Conservation (phyloP, 2,888 invertebrate species). For the Ornithoptera priamus region DNA sequence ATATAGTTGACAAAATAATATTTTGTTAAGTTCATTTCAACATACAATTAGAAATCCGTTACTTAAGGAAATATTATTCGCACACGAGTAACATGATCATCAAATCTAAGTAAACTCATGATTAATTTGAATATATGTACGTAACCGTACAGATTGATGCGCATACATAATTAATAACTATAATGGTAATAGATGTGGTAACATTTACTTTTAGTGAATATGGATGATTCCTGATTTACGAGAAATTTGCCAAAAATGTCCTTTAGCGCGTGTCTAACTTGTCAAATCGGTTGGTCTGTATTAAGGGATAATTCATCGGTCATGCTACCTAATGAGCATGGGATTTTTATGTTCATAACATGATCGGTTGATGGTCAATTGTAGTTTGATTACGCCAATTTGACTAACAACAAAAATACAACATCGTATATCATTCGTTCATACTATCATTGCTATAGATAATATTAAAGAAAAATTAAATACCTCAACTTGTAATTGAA, state of each 20-base stretch:
- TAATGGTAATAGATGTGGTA: not conserved
- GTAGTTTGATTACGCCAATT: not conserved
- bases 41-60: conserved; percentile 10
- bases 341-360: not conserved
- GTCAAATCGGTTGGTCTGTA: not conserved
- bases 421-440: not conserved
- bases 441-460: not conserved
- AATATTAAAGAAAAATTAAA: not conserved
- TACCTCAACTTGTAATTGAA: not conserved
- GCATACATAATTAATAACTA: conserved; percentile 5
- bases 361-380: not conserved
- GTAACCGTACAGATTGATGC: not conserved
- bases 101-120: conserved; percentile 13
- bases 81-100: conserved; percentile 8
- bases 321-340: no score
- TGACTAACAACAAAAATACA: not conserved
- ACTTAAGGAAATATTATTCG: conserved; percentile 12
- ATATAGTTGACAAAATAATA: no score
- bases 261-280: not conserved
- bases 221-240: not conserved
- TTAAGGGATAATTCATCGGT: no score
- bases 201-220: not conserved
- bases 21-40: not conserved
- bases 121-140: conserved; percentile 14
- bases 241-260: not conserved